Evolutionary conservation across 2,113 vertebrate genomes (phyloP).

Genomic region (Nettapus auritus): DNA sequence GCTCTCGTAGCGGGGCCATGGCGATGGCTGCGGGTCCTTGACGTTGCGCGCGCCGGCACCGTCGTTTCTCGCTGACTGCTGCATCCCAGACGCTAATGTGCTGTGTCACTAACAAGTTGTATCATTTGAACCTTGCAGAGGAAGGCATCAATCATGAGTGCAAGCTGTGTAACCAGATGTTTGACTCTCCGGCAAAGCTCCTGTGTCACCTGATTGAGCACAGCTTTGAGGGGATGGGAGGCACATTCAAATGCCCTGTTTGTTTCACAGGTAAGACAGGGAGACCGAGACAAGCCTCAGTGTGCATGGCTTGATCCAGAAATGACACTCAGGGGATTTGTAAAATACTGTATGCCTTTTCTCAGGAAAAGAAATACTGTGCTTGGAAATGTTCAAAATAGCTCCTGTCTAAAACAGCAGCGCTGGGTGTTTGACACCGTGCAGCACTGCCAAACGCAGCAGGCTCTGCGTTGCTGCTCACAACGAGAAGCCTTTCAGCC

Average conservation of each 20-base stretch:
- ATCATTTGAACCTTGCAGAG: conserved; percentile 93
- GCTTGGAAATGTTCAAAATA: conserved; percentile 22
- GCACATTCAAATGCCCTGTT: conserved; percentile 99
- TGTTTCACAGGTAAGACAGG: conserved; percentile 97
- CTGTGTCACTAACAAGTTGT: conserved; percentile 76
- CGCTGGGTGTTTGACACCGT: not conserved
- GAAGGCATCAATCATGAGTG: conserved; percentile 99
- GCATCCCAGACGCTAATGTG: conserved; percentile 62
- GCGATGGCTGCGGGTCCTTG: not conserved
- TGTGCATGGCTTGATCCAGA: conserved; percentile 70
- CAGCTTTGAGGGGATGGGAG: conserved; percentile 99
- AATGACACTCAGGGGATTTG: conserved; percentile 66
- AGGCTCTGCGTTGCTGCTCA: accelerated
- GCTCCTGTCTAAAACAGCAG: not conserved
- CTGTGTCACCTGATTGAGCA: conserved; percentile 99
- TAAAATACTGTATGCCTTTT: conserved; percentile 61
- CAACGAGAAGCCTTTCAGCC: not conserved
- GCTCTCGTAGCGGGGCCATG: not conserved
- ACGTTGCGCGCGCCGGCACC: not conserved
- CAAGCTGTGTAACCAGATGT: conserved; percentile 99
- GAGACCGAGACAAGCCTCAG: conserved; percentile 62
- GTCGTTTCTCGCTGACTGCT: not conserved
- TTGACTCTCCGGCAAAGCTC: conserved; percentile 99
- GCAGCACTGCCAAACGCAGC: not conserved
- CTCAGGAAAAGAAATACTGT: conserved; percentile 16